Conservation (phyloP, 2,888 invertebrate species). For the Boloria selene region DNA sequence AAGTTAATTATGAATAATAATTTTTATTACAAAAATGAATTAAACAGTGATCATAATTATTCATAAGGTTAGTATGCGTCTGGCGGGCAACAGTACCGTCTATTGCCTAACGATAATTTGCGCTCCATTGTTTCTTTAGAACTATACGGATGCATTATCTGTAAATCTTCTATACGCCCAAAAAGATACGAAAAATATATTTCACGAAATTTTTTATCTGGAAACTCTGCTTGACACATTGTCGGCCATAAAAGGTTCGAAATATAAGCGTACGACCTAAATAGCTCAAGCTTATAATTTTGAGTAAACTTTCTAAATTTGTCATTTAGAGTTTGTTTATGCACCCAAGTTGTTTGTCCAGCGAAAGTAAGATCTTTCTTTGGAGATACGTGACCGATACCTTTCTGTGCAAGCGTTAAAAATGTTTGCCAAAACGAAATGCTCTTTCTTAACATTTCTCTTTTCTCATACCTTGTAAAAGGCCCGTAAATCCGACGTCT, state of each 20-base stretch:
- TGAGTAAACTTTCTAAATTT: conserved; percentile 54
- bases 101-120: conserved; percentile 46
- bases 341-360: conserved; percentile 57
- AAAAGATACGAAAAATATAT: conserved; percentile 70
- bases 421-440: conserved; percentile 57
- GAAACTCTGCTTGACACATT: conserved; percentile 67
- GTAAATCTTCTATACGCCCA: conserved; percentile 55
- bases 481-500: conserved; percentile 64
- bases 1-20: not conserved
- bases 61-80: conserved; percentile 49
- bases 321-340: conserved; percentile 59
- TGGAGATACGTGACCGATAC: conserved; percentile 56
- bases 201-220: conserved; percentile 71
- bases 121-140: conserved; percentile 51
- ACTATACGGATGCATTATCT: conserved; percentile 63
- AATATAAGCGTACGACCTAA: conserved; percentile 56
- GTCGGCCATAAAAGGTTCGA: conserved; percentile 68
- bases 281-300: conserved; percentile 56
- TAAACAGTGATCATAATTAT: not conserved
- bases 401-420: conserved; percentile 48
- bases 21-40: conserved; percentile 8
- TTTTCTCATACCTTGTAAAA: conserved; percentile 46
- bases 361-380: conserved; percentile 50
- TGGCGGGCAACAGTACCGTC: conserved; percentile 59
- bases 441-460: conserved; percentile 52